Evolutionary conservation across 1,140 invertebrate genomes (phyloP).

Genomic region (Drosophila setifemur): DNA sequence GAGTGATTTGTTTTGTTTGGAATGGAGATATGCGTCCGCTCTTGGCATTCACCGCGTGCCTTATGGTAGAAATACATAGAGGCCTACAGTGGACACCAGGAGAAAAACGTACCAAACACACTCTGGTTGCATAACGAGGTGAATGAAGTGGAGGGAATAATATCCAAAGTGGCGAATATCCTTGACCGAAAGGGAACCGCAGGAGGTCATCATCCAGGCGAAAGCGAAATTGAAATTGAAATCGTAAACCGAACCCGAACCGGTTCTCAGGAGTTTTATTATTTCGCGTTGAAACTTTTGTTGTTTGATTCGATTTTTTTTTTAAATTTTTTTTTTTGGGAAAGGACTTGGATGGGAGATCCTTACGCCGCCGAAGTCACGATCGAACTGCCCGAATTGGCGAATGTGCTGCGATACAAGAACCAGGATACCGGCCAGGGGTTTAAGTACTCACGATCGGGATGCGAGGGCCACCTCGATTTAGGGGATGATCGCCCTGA

Average conservation of each 20-base stretch:
- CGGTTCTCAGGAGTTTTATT: conserved; percentile 11
- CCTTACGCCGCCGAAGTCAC: conserved; percentile 33
- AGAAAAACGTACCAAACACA: conserved; percentile 84
- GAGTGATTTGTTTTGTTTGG: background rate
- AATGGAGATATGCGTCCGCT: conserved; percentile 88
- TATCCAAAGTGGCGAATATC: conserved; percentile 34
- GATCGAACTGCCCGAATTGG: conserved; percentile 66
- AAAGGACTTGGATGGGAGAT: conserved; percentile 8
- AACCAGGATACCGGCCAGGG: conserved; percentile 51
- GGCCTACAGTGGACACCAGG: conserved; percentile 95
- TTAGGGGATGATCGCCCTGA: conserved; percentile 57
- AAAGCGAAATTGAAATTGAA: conserved; percentile 12
- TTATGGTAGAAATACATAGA: conserved; percentile 94
- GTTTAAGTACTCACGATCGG: conserved; percentile 70
- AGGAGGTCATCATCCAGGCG: conserved; percentile 43
- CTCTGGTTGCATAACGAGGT: background rate
- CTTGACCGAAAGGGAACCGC: conserved; percentile 13
- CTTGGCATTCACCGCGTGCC: conserved; percentile 98
- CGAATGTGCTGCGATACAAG: conserved; percentile 60
- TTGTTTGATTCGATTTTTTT: background rate
- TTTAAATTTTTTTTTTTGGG: background rate
- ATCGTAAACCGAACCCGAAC: conserved; percentile 10
- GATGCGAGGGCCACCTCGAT: conserved; percentile 20
- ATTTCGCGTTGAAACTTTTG: background rate
- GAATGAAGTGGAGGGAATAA: background rate